Base-by-base conservation (phyloP, 2,797 vertebrate species). In the Coregonus ussuriensis region DNA sequence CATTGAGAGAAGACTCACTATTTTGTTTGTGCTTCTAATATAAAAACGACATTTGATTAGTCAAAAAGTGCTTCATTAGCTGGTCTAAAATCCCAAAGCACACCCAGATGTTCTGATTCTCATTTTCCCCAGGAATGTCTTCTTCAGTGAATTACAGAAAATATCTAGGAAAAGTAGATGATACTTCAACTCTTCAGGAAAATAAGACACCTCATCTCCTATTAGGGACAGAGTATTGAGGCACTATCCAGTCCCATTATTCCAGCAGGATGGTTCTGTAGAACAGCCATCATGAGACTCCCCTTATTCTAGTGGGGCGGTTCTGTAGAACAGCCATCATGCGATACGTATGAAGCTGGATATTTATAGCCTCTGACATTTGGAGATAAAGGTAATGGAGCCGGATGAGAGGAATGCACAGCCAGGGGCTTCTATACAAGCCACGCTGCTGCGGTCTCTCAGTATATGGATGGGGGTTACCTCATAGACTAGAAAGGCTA, bases 351-450 rank as follows among this genome's bases (percentile, higher is more conserved):
- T 86, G 83, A 89, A 80, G 56, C 70, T 1, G 74, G 54, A 76
- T 90, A 91, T 90, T 91, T 91, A 90, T 90, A 92, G 88, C 76
- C 25, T 0, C 6, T 84, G 89, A 89, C 86, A 89, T 91, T 88
- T 85, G 66, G 80, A 91, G 89, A 91, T 89, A 89, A 90, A 87
- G 76, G 81, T 77, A 71, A 81, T 56, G 86, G 5, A 74, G 82
- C 68, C 76, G 71, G 85, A 82, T 74, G 83, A 69, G 71, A 63
- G 84, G 83, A 88, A 85, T 82, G 77, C 70, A 13, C 74, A 86
- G 81, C 59, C 79, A 71, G 73, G 80, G 83, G 80, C 56, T 78
- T 82, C 29, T 47, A 72, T 65, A 33, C 16, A 33, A 15, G 13
- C 14, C 25, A 66, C 65, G 4, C 29, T 14, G 56, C 35, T 59